A percentile compares a stretch with the other conserved stretches of the same genome.
Conservation (phyloP, 2,797 vertebrate species). For the Choloepus didactylus region DNA sequence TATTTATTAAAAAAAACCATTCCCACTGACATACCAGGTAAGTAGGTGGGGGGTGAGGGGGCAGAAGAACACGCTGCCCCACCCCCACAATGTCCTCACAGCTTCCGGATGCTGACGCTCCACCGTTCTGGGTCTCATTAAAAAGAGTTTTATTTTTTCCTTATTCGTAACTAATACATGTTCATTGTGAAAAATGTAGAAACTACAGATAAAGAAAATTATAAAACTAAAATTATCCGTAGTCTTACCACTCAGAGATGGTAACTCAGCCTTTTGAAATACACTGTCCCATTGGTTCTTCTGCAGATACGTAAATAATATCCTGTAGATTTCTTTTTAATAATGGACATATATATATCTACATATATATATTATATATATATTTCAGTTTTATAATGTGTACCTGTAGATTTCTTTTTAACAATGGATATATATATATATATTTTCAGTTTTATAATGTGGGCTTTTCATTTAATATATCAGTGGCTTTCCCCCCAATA, state of each 20-base stretch:
- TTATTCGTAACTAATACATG: background rate
- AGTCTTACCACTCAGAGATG: background rate
- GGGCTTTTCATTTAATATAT: background rate
- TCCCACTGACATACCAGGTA: fast-evolving
- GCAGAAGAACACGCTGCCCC: background rate
- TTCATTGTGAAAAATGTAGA: constrained; percentile 4
- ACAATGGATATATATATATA: background rate
- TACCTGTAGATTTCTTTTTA: background rate
- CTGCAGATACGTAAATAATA: background rate
- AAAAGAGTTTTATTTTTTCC: background rate
- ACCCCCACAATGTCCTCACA: fast-evolving
- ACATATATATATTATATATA: background rate
- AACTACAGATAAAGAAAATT: background rate
- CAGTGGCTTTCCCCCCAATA: background rate
- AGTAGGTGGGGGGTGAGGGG: background rate
- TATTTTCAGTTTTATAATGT: background rate
- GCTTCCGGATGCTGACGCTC: fast-evolving
- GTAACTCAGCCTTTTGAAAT: background rate
- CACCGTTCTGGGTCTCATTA: background rate
- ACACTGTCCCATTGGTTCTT: background rate
- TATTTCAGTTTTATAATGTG: background rate
- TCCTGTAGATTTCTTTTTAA: background rate
- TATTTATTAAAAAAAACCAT: background rate
- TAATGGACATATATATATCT: background rate
- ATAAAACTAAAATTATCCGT: constrained; percentile 26